These are phyloP conservation scores for cat (Felis catus) DNA, from an alignment of 2,113 vertebrate species.

Conservation along the genomic window DNA sequence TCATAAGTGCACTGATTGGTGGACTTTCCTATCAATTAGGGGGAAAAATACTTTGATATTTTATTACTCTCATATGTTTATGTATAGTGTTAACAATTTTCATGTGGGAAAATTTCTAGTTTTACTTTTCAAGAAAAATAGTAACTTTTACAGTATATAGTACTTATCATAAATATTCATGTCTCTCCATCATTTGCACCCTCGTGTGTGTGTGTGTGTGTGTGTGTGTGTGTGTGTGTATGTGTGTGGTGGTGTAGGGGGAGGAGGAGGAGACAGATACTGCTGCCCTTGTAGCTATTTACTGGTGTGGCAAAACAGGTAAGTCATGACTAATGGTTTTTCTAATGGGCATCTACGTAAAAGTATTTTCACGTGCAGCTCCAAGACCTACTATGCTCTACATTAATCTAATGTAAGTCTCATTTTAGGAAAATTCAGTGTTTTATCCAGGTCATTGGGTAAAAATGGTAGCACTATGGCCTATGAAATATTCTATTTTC, in stretches of 20 bases:
- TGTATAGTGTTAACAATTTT: background rate
- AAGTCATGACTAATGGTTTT: background rate
- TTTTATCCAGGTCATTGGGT: background rate
- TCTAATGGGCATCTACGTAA: background rate
- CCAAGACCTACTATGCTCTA: background rate
- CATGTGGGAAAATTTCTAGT: background rate
- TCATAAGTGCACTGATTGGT: background rate
- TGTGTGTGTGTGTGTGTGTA: background rate
- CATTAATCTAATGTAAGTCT: background rate
- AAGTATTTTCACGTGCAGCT: background rate
- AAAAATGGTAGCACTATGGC: background rate
- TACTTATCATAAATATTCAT: background rate
- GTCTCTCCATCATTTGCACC: background rate
- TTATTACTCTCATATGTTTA: background rate
- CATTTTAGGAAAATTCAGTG: background rate
- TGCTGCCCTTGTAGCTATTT: background rate
- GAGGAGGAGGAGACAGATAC: background rate
- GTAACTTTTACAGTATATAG: background rate
- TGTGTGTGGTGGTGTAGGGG: too few relatives aligned
- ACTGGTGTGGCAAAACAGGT: background rate
- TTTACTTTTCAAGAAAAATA: conserved; percentile 13
- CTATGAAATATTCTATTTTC: background rate
- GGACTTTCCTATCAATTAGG: background rate
- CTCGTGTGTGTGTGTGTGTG: background rate
- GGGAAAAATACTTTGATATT: background rate